phyloP scores from a whole-genome alignment of 1,140 invertebrate genomes.

The Habropoda laboriosa region DNA sequence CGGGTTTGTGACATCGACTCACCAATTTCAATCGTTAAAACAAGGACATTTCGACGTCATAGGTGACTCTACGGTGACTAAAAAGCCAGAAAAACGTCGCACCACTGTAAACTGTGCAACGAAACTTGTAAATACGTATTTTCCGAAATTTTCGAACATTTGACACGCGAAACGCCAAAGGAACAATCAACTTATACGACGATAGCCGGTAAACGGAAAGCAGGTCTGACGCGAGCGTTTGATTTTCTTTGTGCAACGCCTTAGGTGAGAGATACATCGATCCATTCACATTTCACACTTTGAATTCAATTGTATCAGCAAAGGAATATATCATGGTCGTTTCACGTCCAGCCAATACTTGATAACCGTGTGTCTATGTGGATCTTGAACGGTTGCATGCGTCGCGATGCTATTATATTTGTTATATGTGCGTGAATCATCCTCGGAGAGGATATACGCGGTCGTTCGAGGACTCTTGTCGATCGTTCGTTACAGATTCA shows the following conservation, averaged over 20 bases:
- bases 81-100: too few species aligned
- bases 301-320: constrained; percentile 14
- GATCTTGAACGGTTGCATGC: background rate
- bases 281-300: constrained; percentile 35
- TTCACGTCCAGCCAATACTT: constrained; percentile 16
- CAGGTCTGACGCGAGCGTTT: background rate
- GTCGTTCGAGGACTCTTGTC: background rate
- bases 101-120: too few species aligned
- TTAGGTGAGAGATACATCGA: background rate
- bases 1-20: too few species aligned
- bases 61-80: too few species aligned
- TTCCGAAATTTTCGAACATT: background rate
- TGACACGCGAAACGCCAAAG: background rate
- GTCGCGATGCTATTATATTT: background rate
- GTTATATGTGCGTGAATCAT: background rate
- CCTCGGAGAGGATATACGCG: background rate
- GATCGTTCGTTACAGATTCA: background rate
- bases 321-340: constrained; percentile 16
- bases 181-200: background rate
- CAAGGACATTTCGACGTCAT: too few species aligned
- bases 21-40: too few species aligned
- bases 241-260: background rate
- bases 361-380: background rate
- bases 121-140: too few species aligned
- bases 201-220: constrained; percentile 1